phyloP scores from a whole-genome alignment of 2,797 vertebrate genomes.

The Diceros bicornis region DNA sequence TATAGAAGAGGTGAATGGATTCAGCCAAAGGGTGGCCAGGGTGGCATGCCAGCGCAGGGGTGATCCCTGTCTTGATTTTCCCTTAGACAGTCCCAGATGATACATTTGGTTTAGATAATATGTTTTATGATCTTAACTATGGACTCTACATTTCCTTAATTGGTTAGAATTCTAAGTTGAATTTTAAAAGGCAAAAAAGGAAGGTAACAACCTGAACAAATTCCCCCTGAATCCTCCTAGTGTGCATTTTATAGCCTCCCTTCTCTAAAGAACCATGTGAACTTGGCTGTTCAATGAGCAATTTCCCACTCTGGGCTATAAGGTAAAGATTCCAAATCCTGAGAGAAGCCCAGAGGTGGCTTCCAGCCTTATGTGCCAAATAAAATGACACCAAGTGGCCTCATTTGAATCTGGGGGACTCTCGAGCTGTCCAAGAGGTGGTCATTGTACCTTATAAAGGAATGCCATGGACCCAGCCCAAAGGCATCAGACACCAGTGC shows the following conservation, averaged over 20 bases:
- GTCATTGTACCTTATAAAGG: constrained; percentile 70
- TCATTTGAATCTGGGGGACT: constrained; percentile 21
- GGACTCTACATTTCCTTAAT: neutral
- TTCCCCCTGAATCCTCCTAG: constrained; percentile 19
- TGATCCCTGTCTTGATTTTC: neutral
- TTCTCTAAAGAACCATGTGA: constrained; percentile 29
- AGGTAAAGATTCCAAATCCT: constrained; percentile 42
- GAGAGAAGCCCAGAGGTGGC: constrained; percentile 43
- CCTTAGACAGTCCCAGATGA: neutral
- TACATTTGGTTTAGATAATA: neutral
- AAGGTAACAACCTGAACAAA: constrained; percentile 54
- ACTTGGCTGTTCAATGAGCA: constrained; percentile 67
- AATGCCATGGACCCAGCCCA: constrained; percentile 72
- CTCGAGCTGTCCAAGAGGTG: constrained; percentile 22
- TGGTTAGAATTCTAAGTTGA: neutral
- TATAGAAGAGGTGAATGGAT: neutral
- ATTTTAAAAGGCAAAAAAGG: constrained; percentile 55
- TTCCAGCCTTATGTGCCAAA: constrained; percentile 68
- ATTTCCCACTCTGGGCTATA: constrained; percentile 61
- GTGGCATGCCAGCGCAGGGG: neutral
- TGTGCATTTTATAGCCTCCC: neutral
- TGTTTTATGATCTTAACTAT: neutral
- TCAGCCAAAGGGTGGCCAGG: neutral
- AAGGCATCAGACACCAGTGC: constrained; percentile 47
- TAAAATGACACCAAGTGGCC: constrained; percentile 62